Evolutionary conservation across 2,113 vertebrate species (phyloP), one percentile per base, ranked within the genome.

Genomic region (Mixornis gularis): DNA sequence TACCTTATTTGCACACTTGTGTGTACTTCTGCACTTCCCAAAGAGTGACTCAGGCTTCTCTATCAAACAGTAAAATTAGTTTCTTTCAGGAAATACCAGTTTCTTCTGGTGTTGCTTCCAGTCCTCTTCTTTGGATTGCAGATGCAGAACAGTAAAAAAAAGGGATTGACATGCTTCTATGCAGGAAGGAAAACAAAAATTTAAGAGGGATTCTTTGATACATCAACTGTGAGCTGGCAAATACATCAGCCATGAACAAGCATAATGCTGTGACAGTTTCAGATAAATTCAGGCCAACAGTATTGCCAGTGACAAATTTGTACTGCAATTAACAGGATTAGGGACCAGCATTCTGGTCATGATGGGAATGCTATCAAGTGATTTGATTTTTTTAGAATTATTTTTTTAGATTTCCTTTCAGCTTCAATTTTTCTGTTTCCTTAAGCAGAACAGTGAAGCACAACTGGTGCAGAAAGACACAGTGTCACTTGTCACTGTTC

Each of bases 51-150:
- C 24, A 49, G 24, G 48, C 24, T 49, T 49, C 24, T 49, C 24
- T 26, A 25, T 26, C 24, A 49, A 49, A 26, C 48, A 49, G 48
- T 49, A 26, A 49, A 49, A 49, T 49, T 26, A 49, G 36, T 71
- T 80, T 85, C 29, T 91, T 87, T 78, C 66, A 78, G 40, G 21
- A 85, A 80, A 55, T 63, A 60, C 24, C 25, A 29, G 15, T 90
- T 94, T 92, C 36, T 55, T 92, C 44, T 87, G 56, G 4, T 79
- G 22, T 83, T 85, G 73, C 41, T 83, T 83, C 44, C 30, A 94
- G 43, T 73, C 44, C 19, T 88, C 24, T 80, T 46, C 40, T 91
- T 90, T 43, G 56, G 43, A n/a, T 74, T 83, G n/a, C 43, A 80
- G 60, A 62, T 80, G 44, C 36, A 80, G 32, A 66, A 88, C 52